Evolutionary conservation across 2,113 vertebrate genomes (phyloP).

Genomic region (Sinocyclocheilus anophthalmus): DNA sequence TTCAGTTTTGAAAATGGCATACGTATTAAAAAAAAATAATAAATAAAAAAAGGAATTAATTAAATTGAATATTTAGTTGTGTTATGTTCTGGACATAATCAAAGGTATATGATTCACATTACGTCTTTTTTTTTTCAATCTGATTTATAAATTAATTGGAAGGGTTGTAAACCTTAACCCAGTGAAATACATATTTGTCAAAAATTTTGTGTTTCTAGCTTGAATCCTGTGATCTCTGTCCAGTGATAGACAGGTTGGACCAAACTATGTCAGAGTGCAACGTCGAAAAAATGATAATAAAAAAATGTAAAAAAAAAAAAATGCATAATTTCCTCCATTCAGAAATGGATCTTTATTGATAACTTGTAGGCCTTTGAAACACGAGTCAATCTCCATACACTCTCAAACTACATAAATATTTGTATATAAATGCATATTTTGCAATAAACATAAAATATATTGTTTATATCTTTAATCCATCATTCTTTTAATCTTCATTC

Average conservation of each 20-base stretch:
- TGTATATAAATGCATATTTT: too few species aligned
- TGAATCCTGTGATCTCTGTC: neutral
- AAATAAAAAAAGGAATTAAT: constrained; percentile 16
- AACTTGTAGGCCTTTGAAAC: too few species aligned
- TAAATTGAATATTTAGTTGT: neutral
- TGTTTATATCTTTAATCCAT: too few species aligned
- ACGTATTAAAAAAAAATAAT: constrained; percentile 57
- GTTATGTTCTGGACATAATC: neutral
- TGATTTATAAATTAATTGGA: neutral
- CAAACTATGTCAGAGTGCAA: neutral
- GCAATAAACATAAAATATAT: too few species aligned
- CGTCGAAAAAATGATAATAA: too few species aligned
- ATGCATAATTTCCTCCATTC: neutral
- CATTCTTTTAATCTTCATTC: too few species aligned
- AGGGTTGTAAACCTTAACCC: neutral
- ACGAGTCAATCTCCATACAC: too few species aligned
- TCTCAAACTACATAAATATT: too few species aligned
- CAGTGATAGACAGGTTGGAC: neutral
- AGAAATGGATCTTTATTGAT: too few species aligned
- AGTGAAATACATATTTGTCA: neutral
- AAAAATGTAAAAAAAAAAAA: neutral
- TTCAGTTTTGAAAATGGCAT: constrained; percentile 40
- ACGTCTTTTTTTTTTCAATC: too few species aligned
- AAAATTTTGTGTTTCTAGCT: neutral
- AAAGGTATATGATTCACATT: too few species aligned